Conservation (phyloP, 2,888 invertebrate species). For the Lacanobia wlatinum region DNA sequence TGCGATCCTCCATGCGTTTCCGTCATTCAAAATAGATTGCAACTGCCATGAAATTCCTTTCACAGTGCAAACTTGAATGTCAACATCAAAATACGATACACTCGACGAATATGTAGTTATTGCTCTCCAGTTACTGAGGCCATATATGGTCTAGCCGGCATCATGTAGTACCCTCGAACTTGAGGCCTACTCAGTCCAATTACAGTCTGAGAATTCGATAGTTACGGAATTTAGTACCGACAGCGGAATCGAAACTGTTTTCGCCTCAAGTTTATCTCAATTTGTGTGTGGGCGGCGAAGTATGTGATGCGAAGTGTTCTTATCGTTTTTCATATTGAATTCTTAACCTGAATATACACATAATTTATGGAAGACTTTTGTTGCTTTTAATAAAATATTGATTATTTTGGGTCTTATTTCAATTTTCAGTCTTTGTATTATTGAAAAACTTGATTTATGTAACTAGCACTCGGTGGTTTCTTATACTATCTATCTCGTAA, state of each 20-base stretch:
- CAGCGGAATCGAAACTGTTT: slow-evolving; percentile 30
- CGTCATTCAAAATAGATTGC: slow-evolving; percentile 38
- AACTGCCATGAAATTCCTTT: slow-evolving; percentile 41
- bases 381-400: background rate
- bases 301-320: slow-evolving; percentile 49
- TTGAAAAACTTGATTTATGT: background rate
- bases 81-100: slow-evolving; percentile 41
- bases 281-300: slow-evolving; percentile 56
- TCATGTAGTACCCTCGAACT: slow-evolving; percentile 64
- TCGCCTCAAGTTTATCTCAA: slow-evolving; percentile 29
- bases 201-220: slow-evolving; percentile 59
- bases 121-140: slow-evolving; percentile 46
- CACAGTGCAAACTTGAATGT: slow-evolving; percentile 48
- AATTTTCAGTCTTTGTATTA: background rate
- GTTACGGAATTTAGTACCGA: slow-evolving; percentile 51
- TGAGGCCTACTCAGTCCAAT: slow-evolving; percentile 62
- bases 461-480: too few species aligned
- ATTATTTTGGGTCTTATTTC: background rate
- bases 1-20: slow-evolving; percentile 33
- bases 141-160: slow-evolving; percentile 58
- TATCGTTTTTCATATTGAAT: slow-evolving; percentile 39
- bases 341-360: slow-evolving; percentile 7
- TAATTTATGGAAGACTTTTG: background rate
- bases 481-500: background rate
- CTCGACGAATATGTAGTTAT: slow-evolving; percentile 31